phyloP scores from a whole-genome alignment of 92 coral and sea anemone species.

The Umimayanthus chanpuru region DNA sequence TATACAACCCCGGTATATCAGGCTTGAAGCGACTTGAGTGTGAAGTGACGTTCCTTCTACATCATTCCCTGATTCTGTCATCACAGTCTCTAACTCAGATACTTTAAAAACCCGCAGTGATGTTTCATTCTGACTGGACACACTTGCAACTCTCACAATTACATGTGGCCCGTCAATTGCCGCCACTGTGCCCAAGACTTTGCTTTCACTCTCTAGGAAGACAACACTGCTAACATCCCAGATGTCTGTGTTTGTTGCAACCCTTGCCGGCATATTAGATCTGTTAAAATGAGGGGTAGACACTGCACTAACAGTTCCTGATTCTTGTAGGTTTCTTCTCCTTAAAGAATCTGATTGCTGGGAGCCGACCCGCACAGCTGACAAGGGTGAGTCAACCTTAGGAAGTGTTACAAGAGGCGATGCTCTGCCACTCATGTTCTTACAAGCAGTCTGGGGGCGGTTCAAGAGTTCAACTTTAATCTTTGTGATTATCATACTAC shows the following conservation, averaged over 20 bases:
- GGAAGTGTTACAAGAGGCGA: slow-evolving; percentile 21
- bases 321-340: slow-evolving; percentile 16
- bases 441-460: not conserved
- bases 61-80: slow-evolving; percentile 37
- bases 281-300: not conserved
- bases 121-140: slow-evolving; percentile 54
- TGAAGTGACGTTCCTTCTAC: slow-evolving; percentile 57
- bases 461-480: slow-evolving; percentile 71
- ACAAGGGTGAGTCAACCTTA: slow-evolving; percentile 40
- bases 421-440: not conserved
- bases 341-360: not conserved
- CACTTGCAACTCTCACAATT: slow-evolving; percentile 72
- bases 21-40: slow-evolving; percentile 50
- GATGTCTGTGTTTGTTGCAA: slow-evolving; percentile 55
- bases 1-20: slow-evolving; percentile 81
- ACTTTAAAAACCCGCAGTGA: slow-evolving; percentile 80
- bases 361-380: slow-evolving; percentile 29
- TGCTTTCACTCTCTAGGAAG: slow-evolving; percentile 87
- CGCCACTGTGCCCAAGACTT: slow-evolving; percentile 81
- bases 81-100: slow-evolving; percentile 80
- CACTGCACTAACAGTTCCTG: not conserved
- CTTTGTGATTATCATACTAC: slow-evolving; percentile 58
- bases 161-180: slow-evolving; percentile 95
- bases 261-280: slow-evolving; percentile 27
- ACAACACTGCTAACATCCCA: slow-evolving; percentile 89